Evolutionary conservation across 2,797 vertebrate species (phyloP), one percentile per base, ranked within the genome.

Genomic region (Psittacula derbiana): DNA sequence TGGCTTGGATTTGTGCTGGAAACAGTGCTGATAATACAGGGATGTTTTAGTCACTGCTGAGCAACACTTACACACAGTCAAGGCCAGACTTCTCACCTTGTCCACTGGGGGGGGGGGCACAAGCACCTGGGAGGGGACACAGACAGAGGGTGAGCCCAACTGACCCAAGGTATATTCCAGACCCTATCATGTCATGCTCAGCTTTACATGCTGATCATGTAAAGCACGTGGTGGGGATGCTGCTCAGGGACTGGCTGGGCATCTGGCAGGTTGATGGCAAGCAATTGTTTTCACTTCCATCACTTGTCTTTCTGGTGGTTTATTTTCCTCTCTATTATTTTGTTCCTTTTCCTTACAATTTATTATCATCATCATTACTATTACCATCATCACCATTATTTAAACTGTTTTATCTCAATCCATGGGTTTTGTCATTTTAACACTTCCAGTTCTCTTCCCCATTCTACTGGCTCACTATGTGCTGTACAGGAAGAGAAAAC

Each of bases 181-280:
- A 40, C 16, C 52, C 2, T 16, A 44, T 0, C 16, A 4, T 2
- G 0, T 40, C 65, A 6, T 8, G 27, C 49, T 43, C 70, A 30
- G 52, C 52, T 53, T 20, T 20, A 53, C 61, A 5, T 6, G 27
- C 49, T 43, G 64, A 33, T 46, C 50, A 43, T 1, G 6, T 4
- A 16, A 28, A 76, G 3, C 25, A 33, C 15, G 13, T 0, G 0
- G 4, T 1, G 2, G 4, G 20, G 2, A 15, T 28, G 8, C 0
- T 57, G 21, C n/a, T 24, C n/a, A 33, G 55, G n/a, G n/a, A 33
- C n/a, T 36, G 21, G n/a, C 21, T 57, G 23, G 57, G 33, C 57
- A 58, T 36, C n/a, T 40, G 11, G 57, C 57, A 7, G 7, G 15
- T 36, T 58, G 57, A 58, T 16, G 57, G 23, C 8, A 16, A 36